A percentile compares a stretch with the other conserved stretches of the same genome.
Conservation (phyloP, 2,113 vertebrate genomes). For the Muntiacus reevesi region DNA sequence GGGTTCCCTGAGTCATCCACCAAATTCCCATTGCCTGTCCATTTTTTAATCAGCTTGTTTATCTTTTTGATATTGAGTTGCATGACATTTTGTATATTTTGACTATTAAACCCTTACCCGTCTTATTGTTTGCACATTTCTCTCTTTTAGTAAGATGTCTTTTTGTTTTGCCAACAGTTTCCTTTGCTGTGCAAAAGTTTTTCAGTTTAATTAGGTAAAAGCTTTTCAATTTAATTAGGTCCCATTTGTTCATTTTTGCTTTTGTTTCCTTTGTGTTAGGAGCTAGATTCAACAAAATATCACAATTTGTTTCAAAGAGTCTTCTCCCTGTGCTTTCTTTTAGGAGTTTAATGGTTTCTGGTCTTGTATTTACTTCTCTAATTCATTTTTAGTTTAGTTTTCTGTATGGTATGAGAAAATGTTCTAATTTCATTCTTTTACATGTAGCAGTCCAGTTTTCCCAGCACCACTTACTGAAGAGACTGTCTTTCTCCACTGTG, state of each 20-base stretch:
- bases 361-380: background rate
- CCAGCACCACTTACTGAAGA: background rate
- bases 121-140: background rate
- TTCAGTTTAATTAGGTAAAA: background rate
- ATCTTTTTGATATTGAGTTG: background rate
- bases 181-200: background rate
- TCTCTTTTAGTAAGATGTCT: background rate
- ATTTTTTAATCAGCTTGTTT: background rate
- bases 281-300: background rate
- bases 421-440: background rate
- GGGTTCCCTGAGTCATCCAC: background rate
- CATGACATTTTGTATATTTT: background rate
- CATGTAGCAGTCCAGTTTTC: background rate
- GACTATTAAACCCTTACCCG: background rate
- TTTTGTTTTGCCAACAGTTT: background rate
- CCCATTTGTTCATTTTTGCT: fast-evolving
- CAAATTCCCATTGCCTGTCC: background rate
- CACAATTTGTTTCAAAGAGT: background rate
- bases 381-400: background rate
- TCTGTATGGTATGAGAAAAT: background rate
- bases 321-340: background rate
- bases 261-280: background rate
- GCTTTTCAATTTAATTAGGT: background rate
- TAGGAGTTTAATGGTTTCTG: background rate
- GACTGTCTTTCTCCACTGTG: background rate